Evolutionary conservation across 2,113 vertebrate species (phyloP), one percentile per base, ranked within the genome.

Genomic region (Toxotes chatareus): DNA sequence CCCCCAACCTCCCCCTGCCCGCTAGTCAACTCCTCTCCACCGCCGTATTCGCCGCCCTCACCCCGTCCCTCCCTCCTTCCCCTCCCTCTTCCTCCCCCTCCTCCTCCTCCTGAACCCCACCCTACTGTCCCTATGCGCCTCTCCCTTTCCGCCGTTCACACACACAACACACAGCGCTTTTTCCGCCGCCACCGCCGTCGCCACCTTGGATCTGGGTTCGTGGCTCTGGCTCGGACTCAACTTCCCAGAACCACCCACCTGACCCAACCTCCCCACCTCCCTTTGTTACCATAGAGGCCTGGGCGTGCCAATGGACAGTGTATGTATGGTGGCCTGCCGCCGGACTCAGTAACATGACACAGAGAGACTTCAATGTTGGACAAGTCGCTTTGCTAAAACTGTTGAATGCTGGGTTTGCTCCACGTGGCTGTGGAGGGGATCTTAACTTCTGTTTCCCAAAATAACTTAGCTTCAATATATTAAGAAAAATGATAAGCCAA

Each of bases 11-110:
- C 59, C 68, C 7, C 8, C 12, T 84, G 88, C 85, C 92, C 89
- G 82, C 89, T 80, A 80, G 89, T 85, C 85, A 78, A 87, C 82
- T 86, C 87, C 91, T 84, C 71, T 83, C 76, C 89, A 85, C 87
- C 94, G 92, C 93, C 94, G 92, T 92, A 79, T 84, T 93, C 91
- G 91, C 94, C 92, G 89, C 87, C 89, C 82, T 83, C 80, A 73
- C 88, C 60, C 82, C 63, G 60, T 31, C 81, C 55, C 75, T n/a
- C 14, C 59, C 40, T 38, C 47, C 7, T n/a, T 21, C 42, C 57
- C 69, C 9, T 31, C 65, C 86, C 46, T 63, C 46, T 55, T 46
- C 67, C 32, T 32, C 56, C 79, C 42, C 31, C 38, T 5, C 57
- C 31, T 19, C 51, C 73, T 60, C 72, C 53, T 32, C 68, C 38